These are phyloP conservation scores for Rhyacophila evoluta DNA, from an alignment of 2,888 invertebrate genomes.

Conservation along the genomic window DNA sequence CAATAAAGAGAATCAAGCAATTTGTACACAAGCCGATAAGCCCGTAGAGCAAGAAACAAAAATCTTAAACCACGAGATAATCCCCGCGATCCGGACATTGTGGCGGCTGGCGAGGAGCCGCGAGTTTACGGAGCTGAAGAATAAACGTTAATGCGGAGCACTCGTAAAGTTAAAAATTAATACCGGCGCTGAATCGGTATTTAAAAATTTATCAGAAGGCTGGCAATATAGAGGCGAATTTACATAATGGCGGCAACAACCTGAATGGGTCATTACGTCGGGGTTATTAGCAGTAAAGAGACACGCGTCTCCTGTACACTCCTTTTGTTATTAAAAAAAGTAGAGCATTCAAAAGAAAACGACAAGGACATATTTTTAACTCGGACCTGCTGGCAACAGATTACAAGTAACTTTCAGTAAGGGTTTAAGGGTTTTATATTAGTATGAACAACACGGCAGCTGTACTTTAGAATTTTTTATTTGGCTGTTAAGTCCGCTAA, in stretches of 20 bases:
- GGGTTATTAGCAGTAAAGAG: slow-evolving; percentile 47
- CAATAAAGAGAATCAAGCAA: not conserved
- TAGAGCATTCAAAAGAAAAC: not conserved
- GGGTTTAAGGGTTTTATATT: not conserved
- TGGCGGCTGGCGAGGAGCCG: not conserved
- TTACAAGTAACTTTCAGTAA: not conserved
- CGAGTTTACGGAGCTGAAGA: not conserved
- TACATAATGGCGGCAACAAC: slow-evolving; percentile 49
- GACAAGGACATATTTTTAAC: slow-evolving; percentile 6
- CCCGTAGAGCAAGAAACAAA: slow-evolving; percentile 10
- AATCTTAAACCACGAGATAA: slow-evolving; percentile 20
- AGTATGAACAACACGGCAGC: no score
- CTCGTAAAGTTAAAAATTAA: slow-evolving; percentile 42
- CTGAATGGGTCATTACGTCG: slow-evolving; percentile 48
- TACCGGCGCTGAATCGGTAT: slow-evolving; percentile 47
- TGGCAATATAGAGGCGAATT: slow-evolving; percentile 43
- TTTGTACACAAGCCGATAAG: not conserved
- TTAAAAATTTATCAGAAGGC: slow-evolving; percentile 47
- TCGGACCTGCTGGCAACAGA: not conserved
- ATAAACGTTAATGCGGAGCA: slow-evolving; percentile 20
- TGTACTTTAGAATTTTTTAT: no score
- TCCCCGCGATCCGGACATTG: slow-evolving; percentile 8
- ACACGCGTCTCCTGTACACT: not conserved
- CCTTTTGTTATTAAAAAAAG: slow-evolving; percentile 18
- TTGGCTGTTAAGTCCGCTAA: no score